Conservation (phyloP, 1,140 invertebrate species). For the Hylaeus anthracinus region DNA sequence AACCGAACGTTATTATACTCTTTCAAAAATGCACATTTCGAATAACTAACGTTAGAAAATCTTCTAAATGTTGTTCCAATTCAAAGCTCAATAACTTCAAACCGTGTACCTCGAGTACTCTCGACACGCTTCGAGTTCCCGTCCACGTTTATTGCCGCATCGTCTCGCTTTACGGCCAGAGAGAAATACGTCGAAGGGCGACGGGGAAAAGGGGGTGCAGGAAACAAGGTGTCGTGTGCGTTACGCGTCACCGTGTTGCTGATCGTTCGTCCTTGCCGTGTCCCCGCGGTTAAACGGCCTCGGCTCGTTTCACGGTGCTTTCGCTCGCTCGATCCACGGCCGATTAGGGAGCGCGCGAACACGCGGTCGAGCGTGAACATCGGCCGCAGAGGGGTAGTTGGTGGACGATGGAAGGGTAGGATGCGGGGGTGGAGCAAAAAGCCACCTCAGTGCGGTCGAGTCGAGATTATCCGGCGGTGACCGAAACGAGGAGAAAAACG, state of each 20-base stretch:
- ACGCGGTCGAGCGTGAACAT: constrained; percentile 16
- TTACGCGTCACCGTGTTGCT: not conserved
- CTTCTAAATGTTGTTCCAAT: no score
- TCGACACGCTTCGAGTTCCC: not conserved
- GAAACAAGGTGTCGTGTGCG: constrained; percentile 1
- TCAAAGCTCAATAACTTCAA: no score
- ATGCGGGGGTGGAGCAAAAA: no score
- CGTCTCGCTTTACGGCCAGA: not conserved
- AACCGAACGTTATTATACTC: no score
- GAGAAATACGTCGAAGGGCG: not conserved
- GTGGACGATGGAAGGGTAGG: not conserved
- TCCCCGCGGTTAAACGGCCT: no score
- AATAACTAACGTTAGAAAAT: no score
- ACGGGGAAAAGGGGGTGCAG: not conserved
- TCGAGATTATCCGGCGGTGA: not conserved
- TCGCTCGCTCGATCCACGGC: constrained; percentile 17
- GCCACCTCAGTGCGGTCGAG: no score
- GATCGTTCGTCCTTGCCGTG: constrained; percentile 11
- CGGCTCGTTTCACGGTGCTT: constrained; percentile 46
- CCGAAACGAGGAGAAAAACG: not conserved
- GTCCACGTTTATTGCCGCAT: constrained; percentile 15
- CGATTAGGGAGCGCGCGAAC: constrained; percentile 40
- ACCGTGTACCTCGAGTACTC: not conserved
- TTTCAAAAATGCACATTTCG: no score
- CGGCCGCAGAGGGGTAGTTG: not conserved